Conservation (phyloP, 2,888 invertebrate genomes). For the Agriopis aurantiaria region DNA sequence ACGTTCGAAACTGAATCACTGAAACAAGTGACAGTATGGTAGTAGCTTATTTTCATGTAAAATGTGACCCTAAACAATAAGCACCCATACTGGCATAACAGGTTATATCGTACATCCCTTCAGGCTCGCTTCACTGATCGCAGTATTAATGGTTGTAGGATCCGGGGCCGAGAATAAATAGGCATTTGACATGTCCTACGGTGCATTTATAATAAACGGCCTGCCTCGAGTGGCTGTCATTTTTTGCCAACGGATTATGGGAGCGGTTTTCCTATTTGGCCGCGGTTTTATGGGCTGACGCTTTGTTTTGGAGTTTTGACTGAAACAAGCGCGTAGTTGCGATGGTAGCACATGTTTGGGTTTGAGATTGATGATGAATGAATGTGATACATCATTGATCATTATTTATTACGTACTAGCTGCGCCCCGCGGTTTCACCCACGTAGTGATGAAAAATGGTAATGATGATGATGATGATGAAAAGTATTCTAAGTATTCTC, state of each 20-base stretch:
- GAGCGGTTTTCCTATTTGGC: background rate
- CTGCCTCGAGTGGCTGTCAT: conserved; percentile 65
- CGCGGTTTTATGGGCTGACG: conserved; percentile 24
- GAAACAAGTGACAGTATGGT: no score
- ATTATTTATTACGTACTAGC: no score
- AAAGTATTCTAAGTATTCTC: no score
- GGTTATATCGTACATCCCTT: conserved; percentile 15
- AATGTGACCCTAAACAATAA: background rate
- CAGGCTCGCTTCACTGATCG: conserved; percentile 67
- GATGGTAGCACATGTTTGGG: background rate
- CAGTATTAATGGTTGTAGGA: conserved; percentile 78
- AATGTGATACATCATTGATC: background rate
- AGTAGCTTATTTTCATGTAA: no score
- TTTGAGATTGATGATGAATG: background rate
- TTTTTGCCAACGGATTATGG: conserved; percentile 54
- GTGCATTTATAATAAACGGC: conserved; percentile 81
- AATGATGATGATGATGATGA: no score
- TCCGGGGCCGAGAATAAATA: conserved; percentile 77
- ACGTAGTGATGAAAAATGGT: no score
- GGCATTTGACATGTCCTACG: conserved; percentile 75
- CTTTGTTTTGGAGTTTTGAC: conserved; percentile 17
- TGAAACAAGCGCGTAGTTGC: background rate
- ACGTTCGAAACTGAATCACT: no score
- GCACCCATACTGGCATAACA: conserved; percentile 15
- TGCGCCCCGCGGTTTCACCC: no score